These are phyloP conservation scores for Orientallactaga bullata DNA, from an alignment of 2,113 vertebrate genomes.

Conservation along the genomic window DNA sequence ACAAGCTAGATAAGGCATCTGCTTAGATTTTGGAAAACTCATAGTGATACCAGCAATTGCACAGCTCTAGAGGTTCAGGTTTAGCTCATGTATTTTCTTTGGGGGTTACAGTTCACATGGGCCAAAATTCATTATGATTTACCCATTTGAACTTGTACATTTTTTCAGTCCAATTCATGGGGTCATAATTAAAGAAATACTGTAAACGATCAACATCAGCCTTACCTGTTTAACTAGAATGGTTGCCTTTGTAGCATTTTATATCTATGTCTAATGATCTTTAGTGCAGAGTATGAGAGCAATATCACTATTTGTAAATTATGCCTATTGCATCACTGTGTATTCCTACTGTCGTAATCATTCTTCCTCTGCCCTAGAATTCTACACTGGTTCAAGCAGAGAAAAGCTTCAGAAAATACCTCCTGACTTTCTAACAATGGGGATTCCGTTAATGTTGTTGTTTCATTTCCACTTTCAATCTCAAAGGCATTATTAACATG, in stretches of 20 bases:
- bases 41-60: not conserved
- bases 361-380: not conserved
- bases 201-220: conserved; percentile 25
- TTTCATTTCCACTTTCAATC: conserved; percentile 38
- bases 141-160: not conserved
- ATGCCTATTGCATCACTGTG: not conserved
- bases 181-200: conserved; percentile 22
- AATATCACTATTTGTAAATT: conserved; percentile 42
- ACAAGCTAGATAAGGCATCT: not conserved
- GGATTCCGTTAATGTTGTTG: conserved; percentile 52
- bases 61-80: not conserved
- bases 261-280: conserved; percentile 24
- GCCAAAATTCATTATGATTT: not conserved
- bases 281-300: not conserved
- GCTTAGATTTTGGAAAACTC: not conserved
- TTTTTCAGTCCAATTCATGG: not conserved
- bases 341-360: not conserved
- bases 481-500: conserved; percentile 49
- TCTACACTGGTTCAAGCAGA: not conserved
- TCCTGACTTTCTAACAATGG: not conserved
- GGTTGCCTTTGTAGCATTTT: conserved; percentile 15
- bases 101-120: not conserved
- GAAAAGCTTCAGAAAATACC: not conserved
- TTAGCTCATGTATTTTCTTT: not conserved
- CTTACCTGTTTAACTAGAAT: not conserved